A percentile compares a stretch with the other conserved stretches of the same genome.
Evolutionary conservation across 2,888 invertebrate genomes (phyloP).

Genomic region (Amiota mariae): DNA sequence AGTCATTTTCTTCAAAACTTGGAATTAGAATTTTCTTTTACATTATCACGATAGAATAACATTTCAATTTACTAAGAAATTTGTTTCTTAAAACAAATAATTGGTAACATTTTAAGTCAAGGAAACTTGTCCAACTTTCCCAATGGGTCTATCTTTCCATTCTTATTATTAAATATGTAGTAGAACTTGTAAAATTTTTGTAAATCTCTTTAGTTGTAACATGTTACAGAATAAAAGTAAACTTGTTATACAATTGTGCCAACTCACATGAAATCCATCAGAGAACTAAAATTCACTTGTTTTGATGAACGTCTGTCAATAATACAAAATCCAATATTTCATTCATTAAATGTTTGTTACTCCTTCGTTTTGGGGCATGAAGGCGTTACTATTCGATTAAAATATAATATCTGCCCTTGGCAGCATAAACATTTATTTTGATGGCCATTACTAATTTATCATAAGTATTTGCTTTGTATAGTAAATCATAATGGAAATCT

Average conservation of each 20-base stretch:
- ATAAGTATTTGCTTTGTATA: constrained; percentile 22
- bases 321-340: background rate
- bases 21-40: background rate
- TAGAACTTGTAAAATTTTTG: background rate
- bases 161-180: no score
- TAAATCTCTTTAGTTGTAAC: background rate
- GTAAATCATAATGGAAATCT: constrained; percentile 15
- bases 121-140: no score
- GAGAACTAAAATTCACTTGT: background rate
- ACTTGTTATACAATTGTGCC: background rate
- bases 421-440: constrained; percentile 17
- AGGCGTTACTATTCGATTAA: background rate
- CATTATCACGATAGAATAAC: no score
- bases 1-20: background rate
- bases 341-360: constrained; percentile 6
- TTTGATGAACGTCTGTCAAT: constrained; percentile 11
- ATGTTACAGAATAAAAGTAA: background rate
- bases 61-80: no score
- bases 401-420: background rate
- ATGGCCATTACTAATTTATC: constrained; percentile 21
- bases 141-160: no score
- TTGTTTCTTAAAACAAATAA: no score
- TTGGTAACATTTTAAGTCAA: no score
- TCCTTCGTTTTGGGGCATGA: background rate
- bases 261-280: background rate